phyloP scores from a whole-genome alignment of 2,113 vertebrate genomes.

The Piaya cayana region DNA sequence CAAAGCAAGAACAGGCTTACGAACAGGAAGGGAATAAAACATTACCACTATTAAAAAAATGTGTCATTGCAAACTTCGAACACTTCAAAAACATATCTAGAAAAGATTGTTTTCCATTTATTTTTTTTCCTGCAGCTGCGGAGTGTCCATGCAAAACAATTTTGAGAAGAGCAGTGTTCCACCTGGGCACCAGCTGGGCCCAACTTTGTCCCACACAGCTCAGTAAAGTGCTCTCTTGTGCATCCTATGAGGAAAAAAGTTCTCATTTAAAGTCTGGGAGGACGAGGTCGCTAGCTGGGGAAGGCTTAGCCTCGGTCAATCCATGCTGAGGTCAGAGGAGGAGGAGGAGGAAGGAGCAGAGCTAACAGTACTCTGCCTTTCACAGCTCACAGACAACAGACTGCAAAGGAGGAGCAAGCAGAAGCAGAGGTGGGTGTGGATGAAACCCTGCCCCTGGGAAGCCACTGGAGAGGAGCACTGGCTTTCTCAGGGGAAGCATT shows the following conservation, averaged over 20 bases:
- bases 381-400: neutral
- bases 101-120: neutral
- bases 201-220: constrained; percentile 38
- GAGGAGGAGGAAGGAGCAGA: neutral
- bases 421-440: neutral
- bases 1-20: constrained; percentile 52
- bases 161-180: constrained; percentile 64
- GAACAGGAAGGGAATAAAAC: constrained; percentile 17
- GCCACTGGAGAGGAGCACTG: neutral
- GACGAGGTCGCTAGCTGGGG: neutral
- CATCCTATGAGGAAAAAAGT: constrained; percentile 42
- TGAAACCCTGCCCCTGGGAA: neutral
- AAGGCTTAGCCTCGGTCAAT: constrained; percentile 12
- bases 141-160: constrained; percentile 68
- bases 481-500: neutral
- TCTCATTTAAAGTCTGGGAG: constrained; percentile 33
- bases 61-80: constrained; percentile 41
- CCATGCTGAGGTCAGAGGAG: constrained; percentile 41
- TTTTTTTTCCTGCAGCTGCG: neutral
- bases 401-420: neutral
- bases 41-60: constrained; percentile 44
- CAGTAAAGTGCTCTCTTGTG: constrained; percentile 72
- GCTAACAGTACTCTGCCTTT: constrained; percentile 54
- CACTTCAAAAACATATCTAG: constrained; percentile 54
- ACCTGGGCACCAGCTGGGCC: neutral